phyloP scores from a whole-genome alignment of 1,140 invertebrate genomes.

The Arion vulgaris region DNA sequence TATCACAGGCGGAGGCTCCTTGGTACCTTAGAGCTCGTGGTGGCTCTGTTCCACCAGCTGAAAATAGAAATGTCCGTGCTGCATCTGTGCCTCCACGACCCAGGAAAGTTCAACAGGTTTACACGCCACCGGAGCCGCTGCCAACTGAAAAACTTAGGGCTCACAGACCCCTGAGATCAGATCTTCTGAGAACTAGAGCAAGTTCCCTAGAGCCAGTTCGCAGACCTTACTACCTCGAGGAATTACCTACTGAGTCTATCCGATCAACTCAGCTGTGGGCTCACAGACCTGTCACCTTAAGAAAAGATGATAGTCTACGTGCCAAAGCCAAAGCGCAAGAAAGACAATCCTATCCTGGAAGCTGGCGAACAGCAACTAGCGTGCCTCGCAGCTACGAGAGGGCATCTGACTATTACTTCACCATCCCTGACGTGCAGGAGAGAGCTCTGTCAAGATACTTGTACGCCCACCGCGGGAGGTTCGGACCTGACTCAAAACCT shows the following conservation, averaged over 20 bases:
- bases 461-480: constrained; percentile 23
- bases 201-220: constrained; percentile 18
- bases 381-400: constrained; percentile 4
- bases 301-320: not conserved
- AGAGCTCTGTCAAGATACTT: constrained; percentile 18
- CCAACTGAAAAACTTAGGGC: constrained; percentile 12
- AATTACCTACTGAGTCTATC: not conserved
- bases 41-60: constrained; percentile 16
- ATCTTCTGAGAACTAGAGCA: constrained; percentile 26
- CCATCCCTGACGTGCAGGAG: constrained; percentile 21
- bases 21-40: constrained; percentile 33
- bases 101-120: not conserved
- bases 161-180: constrained; percentile 12
- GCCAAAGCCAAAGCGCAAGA: constrained; percentile 12
- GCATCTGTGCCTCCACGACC: constrained; percentile 5
- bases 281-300: constrained; percentile 19
- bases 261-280: constrained; percentile 8
- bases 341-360: not conserved
- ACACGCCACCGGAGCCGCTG: constrained; percentile 7
- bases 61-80: constrained; percentile 1
- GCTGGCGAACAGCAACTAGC: not conserved
- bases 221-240: not conserved
- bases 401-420: constrained; percentile 29
- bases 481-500: constrained; percentile 25
- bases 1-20: constrained; percentile 23